Conservation (phyloP, 2,113 vertebrate genomes). For the Phyllostomus discolor region DNA sequence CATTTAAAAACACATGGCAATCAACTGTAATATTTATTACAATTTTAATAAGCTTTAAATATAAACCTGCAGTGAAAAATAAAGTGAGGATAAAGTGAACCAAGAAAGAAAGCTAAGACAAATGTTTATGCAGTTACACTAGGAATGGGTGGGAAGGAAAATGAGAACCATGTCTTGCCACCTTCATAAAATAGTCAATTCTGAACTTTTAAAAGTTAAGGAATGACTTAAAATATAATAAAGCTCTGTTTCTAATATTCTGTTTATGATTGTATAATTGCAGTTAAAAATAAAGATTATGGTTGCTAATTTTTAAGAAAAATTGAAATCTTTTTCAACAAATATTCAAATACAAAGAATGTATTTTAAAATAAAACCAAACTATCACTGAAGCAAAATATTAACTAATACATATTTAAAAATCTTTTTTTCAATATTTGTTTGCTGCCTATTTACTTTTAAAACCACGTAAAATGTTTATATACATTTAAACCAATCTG, state of each 20-base stretch:
- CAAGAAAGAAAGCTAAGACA: not conserved
- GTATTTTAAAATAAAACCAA: not conserved
- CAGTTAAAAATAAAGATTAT: not conserved
- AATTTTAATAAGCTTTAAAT: not conserved
- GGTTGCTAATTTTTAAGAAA: not conserved
- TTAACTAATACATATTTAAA: not conserved
- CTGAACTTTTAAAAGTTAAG: not conserved
- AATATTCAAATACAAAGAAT: not conserved
- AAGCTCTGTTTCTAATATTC: not conserved
- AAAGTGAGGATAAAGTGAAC: not conserved
- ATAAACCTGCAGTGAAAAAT: not conserved
- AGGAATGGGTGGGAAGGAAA: not conserved
- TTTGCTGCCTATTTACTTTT: not conserved
- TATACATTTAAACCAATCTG: not conserved
- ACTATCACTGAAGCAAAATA: not conserved
- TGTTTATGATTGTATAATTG: not conserved
- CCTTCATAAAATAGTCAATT: not conserved
- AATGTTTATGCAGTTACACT: not conserved
- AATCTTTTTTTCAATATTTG: not conserved
- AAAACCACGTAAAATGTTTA: not conserved
- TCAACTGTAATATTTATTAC: not conserved
- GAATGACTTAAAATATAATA: not conserved
- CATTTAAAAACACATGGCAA: not conserved
- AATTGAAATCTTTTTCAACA: not conserved
- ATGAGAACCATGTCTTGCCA: not conserved